Percentiles rank a stretch among this genome's conserved stretches.
These are phyloP conservation scores for Drosophila nikananu DNA, from an alignment of 1,140 invertebrate genomes.

Conservation along the genomic window DNA sequence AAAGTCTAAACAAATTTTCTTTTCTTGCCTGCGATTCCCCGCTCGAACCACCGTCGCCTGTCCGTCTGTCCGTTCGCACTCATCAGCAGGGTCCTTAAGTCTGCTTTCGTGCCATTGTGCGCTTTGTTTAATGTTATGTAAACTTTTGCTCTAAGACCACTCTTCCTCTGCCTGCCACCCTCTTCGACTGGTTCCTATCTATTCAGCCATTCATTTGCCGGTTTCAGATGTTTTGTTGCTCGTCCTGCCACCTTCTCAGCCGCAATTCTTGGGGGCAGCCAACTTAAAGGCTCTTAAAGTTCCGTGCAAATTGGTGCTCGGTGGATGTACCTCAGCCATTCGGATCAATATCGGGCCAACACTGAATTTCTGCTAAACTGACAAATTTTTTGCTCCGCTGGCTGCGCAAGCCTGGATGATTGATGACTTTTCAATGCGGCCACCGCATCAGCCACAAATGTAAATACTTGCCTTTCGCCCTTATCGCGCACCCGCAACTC, in stretches of 20 bases:
- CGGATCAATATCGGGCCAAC: conserved; percentile 11
- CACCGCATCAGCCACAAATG: conserved; percentile 64
- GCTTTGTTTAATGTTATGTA: conserved; percentile 84
- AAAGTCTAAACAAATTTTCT: conserved; percentile 78
- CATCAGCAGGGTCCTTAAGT: conserved; percentile 67
- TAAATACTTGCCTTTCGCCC: conserved; percentile 63
- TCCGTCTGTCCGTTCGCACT: conserved; percentile 60
- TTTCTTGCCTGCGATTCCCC: conserved; percentile 62
- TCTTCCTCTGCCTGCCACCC: conserved; percentile 29
- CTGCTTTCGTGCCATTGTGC: conserved; percentile 68
- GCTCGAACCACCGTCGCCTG: conserved; percentile 25
- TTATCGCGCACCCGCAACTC: conserved; percentile 21
- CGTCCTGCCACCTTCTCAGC: conserved; percentile 33
- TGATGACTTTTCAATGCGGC: conserved; percentile 80
- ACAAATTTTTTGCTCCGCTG: conserved; percentile 77
- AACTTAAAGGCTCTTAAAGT: conserved; percentile 56
- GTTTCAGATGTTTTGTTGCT: conserved; percentile 29
- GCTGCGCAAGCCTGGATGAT: conserved; percentile 60
- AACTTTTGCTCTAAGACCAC: conserved; percentile 70
- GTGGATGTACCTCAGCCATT: neutral
- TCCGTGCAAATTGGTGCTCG: conserved; percentile 47
- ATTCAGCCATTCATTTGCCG: conserved; percentile 77
- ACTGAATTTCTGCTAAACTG: conserved; percentile 60
- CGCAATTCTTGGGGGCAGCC: neutral
- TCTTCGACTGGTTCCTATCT: conserved; percentile 72